Evolutionary conservation across 2,888 invertebrate genomes (phyloP).

Genomic region (Entomobrya multifasciata): DNA sequence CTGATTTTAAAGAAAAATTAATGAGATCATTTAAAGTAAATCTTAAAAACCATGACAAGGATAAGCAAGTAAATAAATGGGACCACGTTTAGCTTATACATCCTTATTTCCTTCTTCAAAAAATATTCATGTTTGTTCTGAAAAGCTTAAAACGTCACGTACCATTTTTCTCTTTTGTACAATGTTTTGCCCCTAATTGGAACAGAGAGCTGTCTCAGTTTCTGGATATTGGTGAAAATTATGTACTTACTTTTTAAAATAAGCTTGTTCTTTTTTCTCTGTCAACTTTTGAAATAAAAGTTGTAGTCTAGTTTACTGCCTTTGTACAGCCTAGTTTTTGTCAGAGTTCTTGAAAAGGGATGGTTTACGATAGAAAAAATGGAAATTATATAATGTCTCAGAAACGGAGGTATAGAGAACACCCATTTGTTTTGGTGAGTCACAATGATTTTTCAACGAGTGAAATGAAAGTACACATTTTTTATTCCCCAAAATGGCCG

Average conservation of each 20-base stretch:
- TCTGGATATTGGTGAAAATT: conserved; percentile 27
- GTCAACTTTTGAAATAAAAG: conserved; percentile 19
- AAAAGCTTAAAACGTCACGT: no score
- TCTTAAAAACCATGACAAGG: no score
- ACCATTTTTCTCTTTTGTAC: background rate
- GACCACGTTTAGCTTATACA: no score
- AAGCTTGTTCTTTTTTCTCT: conserved; percentile 36
- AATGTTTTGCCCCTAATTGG: conserved; percentile 25
- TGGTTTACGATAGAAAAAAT: conserved; percentile 34
- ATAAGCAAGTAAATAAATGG: no score
- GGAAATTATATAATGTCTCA: conserved; percentile 7
- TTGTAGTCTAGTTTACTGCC: background rate
- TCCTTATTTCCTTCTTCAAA: no score
- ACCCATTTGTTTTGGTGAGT: conserved; percentile 16
- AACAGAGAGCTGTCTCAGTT: conserved; percentile 23
- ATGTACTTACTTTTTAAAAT: conserved; percentile 37
- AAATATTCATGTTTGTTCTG: no score
- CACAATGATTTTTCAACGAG: conserved; percentile 11
- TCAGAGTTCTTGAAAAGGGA: background rate
- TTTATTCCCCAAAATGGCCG: no score
- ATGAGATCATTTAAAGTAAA: no score
- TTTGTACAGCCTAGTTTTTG: no score
- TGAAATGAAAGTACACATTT: no score
- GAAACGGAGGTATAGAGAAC: conserved; percentile 6
- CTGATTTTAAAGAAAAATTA: no score